phyloP scores from a whole-genome alignment of 2,113 vertebrate genomes.

The Thermophis baileyi region DNA sequence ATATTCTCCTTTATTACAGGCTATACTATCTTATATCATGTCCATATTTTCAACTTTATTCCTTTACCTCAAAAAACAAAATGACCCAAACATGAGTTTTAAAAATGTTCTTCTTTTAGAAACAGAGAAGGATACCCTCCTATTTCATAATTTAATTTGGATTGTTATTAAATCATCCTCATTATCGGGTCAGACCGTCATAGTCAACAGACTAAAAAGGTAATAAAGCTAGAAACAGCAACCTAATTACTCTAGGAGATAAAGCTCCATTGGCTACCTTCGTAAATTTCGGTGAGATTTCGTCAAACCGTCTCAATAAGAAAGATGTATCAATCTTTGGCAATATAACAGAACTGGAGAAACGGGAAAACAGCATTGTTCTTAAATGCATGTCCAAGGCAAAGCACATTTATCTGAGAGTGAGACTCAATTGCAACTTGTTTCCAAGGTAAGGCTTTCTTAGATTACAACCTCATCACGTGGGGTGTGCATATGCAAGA shows the following conservation, averaged over 20 bases:
- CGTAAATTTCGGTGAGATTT: constrained; percentile 34
- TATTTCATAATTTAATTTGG: constrained; percentile 75
- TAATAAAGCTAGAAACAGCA: constrained; percentile 77
- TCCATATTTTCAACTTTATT: not conserved
- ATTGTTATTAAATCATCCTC: constrained; percentile 69
- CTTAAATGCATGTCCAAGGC: not conserved
- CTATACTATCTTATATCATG: not conserved
- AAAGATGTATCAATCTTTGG: constrained; percentile 11
- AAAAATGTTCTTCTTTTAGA: constrained; percentile 17
- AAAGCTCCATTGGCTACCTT: constrained; percentile 66
- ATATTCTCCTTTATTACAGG: not conserved
- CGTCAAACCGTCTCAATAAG: constrained; percentile 52
- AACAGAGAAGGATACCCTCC: constrained; percentile 52
- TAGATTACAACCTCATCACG: not conserved
- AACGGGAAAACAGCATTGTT: not conserved
- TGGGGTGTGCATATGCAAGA: too few relatives aligned
- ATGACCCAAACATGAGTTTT: not conserved
- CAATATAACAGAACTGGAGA: not conserved
- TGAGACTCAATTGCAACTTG: not conserved
- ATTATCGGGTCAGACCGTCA: constrained; percentile 73
- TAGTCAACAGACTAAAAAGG: constrained; percentile 72
- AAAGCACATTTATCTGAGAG: not conserved
- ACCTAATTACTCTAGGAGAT: constrained; percentile 71
- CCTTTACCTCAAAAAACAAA: constrained; percentile 6
- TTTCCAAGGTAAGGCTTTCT: not conserved